These are phyloP conservation scores for Anser brachyrhynchus DNA, from an alignment of 2,113 vertebrate species.

Conservation along the genomic window DNA sequence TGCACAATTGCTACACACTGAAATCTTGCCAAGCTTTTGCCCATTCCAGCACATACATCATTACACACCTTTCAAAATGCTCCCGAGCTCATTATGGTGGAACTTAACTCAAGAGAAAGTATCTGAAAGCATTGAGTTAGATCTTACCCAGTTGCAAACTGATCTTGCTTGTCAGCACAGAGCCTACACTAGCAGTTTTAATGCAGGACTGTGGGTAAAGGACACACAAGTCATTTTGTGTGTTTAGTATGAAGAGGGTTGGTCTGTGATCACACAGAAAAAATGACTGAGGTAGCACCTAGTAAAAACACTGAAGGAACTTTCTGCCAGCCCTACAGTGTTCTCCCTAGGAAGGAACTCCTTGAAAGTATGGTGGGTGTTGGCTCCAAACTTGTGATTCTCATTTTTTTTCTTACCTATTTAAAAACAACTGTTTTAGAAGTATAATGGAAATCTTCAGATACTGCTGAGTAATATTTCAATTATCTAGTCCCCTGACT, in stretches of 20 bases:
- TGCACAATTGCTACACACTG: fast-evolving
- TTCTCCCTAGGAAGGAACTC: background rate
- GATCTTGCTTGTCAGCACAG: background rate
- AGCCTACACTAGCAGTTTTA: background rate
- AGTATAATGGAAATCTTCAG: background rate
- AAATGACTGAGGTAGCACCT: fast-evolving
- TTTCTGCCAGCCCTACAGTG: background rate
- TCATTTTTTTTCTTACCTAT: background rate
- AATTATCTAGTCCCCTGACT: background rate
- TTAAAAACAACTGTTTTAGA: background rate
- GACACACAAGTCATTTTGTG: background rate
- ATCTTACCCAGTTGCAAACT: background rate
- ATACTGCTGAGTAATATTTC: background rate
- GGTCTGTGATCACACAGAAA: background rate
- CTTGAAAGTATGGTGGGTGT: no score
- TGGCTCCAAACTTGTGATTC: background rate
- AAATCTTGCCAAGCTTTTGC: background rate
- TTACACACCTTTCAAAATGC: no score
- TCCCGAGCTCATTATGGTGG: no score
- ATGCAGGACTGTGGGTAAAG: background rate
- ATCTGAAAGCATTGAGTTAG: background rate
- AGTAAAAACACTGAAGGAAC: background rate
- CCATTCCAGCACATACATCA: fast-evolving
- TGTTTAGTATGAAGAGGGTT: background rate
- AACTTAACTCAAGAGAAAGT: no score